These are phyloP conservation scores for Rhagonycha lutea DNA, from an alignment of 2,888 invertebrate species.

Conservation along the genomic window DNA sequence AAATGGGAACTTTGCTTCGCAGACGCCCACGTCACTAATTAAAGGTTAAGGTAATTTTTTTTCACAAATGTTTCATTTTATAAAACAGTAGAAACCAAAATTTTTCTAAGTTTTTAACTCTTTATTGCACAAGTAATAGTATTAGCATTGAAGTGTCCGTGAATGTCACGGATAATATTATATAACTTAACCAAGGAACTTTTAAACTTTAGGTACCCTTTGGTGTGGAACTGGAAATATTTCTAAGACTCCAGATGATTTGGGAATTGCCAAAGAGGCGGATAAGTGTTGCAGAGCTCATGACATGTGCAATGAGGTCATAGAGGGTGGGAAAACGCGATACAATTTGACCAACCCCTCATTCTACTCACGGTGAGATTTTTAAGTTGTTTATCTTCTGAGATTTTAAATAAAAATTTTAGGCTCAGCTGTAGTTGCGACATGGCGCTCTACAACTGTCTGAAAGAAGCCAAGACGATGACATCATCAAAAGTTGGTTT, in stretches of 20 bases:
- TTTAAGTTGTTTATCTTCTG: not conserved
- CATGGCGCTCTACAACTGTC: conserved; percentile 58
- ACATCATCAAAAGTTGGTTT: conserved; percentile 56
- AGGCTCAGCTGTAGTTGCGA: conserved; percentile 63
- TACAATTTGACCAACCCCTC: conserved; percentile 47
- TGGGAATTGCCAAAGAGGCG: conserved; percentile 64
- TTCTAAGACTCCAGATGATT: conserved; percentile 65
- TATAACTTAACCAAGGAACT: no score
- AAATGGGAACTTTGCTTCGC: no score
- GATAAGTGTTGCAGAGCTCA: conserved; percentile 77
- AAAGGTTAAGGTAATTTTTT: no score
- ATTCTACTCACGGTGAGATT: conserved; percentile 44
- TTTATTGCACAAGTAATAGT: no score
- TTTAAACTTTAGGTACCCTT: conserved; percentile 65
- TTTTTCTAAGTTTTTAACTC: no score
- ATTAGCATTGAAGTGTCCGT: no score
- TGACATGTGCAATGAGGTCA: conserved; percentile 68
- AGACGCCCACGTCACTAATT: no score
- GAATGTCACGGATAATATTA: no score
- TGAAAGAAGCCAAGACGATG: conserved; percentile 50
- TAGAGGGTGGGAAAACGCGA: conserved; percentile 51
- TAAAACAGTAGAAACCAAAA: no score
- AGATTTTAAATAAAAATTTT: conserved; percentile 5
- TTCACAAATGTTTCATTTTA: no score
- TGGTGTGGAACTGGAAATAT: conserved; percentile 79